phyloP scores from a whole-genome alignment of 37 sponge, comb jelly and placozoan genomes.

The Dysidea cf. avara region DNA sequence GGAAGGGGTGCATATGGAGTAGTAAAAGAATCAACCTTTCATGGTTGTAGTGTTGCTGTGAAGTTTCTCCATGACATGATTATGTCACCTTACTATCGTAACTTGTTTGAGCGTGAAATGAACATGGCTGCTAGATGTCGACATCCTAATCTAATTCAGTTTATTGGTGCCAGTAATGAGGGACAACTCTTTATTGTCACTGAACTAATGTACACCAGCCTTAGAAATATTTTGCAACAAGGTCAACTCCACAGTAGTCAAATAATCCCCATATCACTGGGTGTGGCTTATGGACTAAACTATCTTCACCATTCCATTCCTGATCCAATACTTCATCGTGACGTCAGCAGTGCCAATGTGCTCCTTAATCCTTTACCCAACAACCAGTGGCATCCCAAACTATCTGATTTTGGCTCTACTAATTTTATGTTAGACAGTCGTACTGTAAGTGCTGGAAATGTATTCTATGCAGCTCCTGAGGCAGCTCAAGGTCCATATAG shows the following conservation, averaged over 20 bases:
- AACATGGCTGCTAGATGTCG: slow-evolving; percentile 44
- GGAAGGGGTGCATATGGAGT: slow-evolving; percentile 64
- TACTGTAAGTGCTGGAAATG: slow-evolving; percentile 30
- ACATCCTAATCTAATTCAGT: slow-evolving; percentile 71
- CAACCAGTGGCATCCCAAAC: slow-evolving; percentile 62
- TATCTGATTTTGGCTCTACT: slow-evolving; percentile 75
- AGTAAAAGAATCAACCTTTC: slow-evolving; percentile 53
- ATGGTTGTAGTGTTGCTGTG: slow-evolving; percentile 58
- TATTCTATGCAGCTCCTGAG: slow-evolving; percentile 61
- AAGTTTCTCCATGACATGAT: slow-evolving; percentile 53
- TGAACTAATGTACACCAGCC: slow-evolving; percentile 71
- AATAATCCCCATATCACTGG: slow-evolving; percentile 23
- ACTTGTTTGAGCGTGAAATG: slow-evolving; percentile 51
- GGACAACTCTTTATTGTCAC: slow-evolving; percentile 49
- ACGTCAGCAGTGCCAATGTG: slow-evolving; percentile 75
- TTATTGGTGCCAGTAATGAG: slow-evolving; percentile 63
- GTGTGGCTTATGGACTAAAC: slow-evolving; percentile 58
- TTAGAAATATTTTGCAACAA: slow-evolving; percentile 44
- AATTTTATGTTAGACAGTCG: slow-evolving; percentile 29
- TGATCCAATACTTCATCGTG: slow-evolving; percentile 73
- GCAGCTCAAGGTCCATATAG: slow-evolving; percentile 17
- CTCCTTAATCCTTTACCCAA: slow-evolving; percentile 26
- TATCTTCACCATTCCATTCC: slow-evolving; percentile 74
- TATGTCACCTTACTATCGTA: slow-evolving; percentile 37
- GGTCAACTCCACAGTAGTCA: slow-evolving; percentile 37